Conservation (phyloP, 2,113 vertebrate species). For the Chlamydotis undulata region DNA sequence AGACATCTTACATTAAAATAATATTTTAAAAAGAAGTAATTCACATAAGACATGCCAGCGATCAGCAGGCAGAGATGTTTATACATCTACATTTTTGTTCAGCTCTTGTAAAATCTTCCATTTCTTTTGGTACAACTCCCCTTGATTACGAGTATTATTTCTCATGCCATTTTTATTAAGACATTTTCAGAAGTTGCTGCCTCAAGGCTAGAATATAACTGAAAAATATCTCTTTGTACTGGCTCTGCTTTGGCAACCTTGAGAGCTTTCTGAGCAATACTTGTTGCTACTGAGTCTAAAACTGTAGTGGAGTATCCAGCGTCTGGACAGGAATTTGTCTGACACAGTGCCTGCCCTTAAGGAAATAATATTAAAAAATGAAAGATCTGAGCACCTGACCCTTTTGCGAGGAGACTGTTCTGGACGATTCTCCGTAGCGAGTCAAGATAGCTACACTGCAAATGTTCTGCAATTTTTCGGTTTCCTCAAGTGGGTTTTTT, state of each 20-base stretch:
- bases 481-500: not conserved
- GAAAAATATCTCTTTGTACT: constrained; percentile 7
- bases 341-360: not conserved
- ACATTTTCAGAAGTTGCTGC: constrained; percentile 11
- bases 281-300: constrained; percentile 22
- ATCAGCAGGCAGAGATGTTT: not conserved
- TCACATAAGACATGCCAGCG: not conserved
- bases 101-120: not conserved
- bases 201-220: constrained; percentile 15
- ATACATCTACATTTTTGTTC: not conserved
- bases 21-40: not conserved
- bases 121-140: not conserved
- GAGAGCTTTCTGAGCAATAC: constrained; percentile 13
- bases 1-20: not conserved
- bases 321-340: not conserved
- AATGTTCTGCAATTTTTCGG: not conserved
- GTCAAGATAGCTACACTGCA: not conserved
- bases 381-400: not conserved
- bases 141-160: constrained; percentile 6
- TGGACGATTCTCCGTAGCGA: not conserved
- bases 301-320: not conserved
- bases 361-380: not conserved
- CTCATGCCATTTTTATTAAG: constrained; percentile 28
- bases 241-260: not conserved
- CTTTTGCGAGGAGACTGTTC: not conserved